phyloP scores from a whole-genome alignment of 2,888 invertebrate genomes.

The Helicoverpa assulta region DNA sequence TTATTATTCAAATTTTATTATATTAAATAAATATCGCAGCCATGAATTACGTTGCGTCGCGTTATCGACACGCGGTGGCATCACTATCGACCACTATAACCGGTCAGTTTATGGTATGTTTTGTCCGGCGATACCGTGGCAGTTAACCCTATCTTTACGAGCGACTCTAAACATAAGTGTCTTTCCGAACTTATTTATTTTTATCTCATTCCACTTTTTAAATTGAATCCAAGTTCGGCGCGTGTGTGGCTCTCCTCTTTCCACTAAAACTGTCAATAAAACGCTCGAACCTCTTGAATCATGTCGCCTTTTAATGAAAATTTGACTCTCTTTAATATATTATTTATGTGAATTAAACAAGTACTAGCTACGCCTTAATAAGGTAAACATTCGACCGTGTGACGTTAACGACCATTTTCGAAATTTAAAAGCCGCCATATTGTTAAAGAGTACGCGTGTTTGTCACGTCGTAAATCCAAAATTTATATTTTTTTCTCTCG shows the following conservation, averaged over 20 bases:
- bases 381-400: constrained; percentile 76
- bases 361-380: constrained; percentile 80
- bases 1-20: constrained; percentile 59
- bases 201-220: constrained; percentile 90
- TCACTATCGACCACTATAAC: constrained; percentile 82
- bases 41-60: constrained; percentile 50
- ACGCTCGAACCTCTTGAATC: constrained; percentile 78
- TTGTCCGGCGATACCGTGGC: constrained; percentile 87
- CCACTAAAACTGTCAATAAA: constrained; percentile 89
- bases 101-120: constrained; percentile 89
- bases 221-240: constrained; percentile 88
- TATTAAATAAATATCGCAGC: constrained; percentile 49
- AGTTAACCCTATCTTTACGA: constrained; percentile 90
- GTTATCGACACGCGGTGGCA: constrained; percentile 70
- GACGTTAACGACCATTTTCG: constrained; percentile 79
- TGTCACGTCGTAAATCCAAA: constrained; percentile 83
- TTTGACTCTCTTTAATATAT: constrained; percentile 84
- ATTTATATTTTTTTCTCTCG: constrained; percentile 72
- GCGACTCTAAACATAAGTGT: constrained; percentile 90
- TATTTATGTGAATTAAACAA: constrained; percentile 84
- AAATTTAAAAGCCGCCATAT: constrained; percentile 78
- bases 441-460: constrained; percentile 74
- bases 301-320: constrained; percentile 85
- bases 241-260: constrained; percentile 86
- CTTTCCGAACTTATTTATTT: constrained; percentile 89